Conservation (phyloP, 1,140 invertebrate species). For the Pseudomyrmex sp. region DNA sequence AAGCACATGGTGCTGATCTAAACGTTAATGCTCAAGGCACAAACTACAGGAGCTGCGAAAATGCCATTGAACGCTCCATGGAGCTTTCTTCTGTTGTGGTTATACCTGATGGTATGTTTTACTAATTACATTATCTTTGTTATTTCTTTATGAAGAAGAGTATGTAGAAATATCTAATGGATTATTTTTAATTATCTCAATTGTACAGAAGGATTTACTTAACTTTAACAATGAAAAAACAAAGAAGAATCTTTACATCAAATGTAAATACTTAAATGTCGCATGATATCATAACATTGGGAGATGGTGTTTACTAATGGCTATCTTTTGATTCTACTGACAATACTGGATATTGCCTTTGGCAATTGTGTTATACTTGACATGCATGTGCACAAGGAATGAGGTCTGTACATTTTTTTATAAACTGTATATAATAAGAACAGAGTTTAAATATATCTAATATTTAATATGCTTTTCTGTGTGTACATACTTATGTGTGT, state of each 20-base stretch:
- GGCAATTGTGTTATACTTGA: constrained; percentile 42
- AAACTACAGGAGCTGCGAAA: constrained; percentile 72
- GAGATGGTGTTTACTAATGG: constrained; percentile 48
- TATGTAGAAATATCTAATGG: constrained; percentile 31
- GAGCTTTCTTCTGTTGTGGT: constrained; percentile 93
- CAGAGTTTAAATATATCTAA: neutral
- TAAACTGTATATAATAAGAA: neutral
- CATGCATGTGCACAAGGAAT: constrained; percentile 16
- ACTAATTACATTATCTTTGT: neutral
- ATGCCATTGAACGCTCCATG: constrained; percentile 87
- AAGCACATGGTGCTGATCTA: constrained; percentile 77
- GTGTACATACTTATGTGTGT: neutral
- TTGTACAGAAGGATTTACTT: constrained; percentile 61
- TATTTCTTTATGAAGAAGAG: constrained; percentile 4
- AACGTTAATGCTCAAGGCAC: constrained; percentile 67
- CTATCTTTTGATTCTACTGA: constrained; percentile 14
- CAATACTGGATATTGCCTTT: neutral
- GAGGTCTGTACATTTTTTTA: constrained; percentile 25
- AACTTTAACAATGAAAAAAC: constrained; percentile 54
- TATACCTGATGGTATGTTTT: constrained; percentile 90
- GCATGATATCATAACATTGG: constrained; percentile 60
- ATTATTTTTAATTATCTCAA: constrained; percentile 57
- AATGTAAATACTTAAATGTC: constrained; percentile 63
- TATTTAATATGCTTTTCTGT: neutral
- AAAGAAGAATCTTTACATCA: too few species aligned